A percentile compares a stretch with the other conserved stretches of the same genome.
These are phyloP conservation scores for Mus minutoides DNA, from an alignment of 2,797 vertebrate genomes.

Conservation along the genomic window DNA sequence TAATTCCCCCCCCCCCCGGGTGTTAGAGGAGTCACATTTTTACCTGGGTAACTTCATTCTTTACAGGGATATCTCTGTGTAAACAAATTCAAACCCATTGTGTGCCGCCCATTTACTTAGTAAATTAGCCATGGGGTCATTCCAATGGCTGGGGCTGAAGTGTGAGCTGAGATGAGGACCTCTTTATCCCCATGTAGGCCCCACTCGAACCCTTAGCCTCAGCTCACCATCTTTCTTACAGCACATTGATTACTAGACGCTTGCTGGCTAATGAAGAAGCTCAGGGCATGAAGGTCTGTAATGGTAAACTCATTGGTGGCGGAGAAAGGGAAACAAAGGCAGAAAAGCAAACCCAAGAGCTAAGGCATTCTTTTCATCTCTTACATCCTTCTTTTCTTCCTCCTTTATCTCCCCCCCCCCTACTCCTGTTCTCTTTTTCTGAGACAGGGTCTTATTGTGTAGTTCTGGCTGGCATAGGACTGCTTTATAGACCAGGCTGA, in stretches of 20 bases:
- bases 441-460: neutral
- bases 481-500: neutral
- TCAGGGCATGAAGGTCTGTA: neutral
- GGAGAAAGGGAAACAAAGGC: neutral
- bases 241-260: neutral
- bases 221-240: neutral
- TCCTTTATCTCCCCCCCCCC: neutral
- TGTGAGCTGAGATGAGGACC: neutral
- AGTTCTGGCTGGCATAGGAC: neutral
- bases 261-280: neutral
- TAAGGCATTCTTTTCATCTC: neutral
- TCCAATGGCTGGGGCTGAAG: neutral
- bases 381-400: neutral
- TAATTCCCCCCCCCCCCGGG: neutral
- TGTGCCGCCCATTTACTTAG: neutral
- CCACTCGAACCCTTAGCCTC: neutral
- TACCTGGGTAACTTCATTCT: neutral
- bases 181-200: neutral
- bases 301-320: neutral
- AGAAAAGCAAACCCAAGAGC: neutral
- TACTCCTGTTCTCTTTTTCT: neutral
- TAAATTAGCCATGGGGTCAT: neutral
- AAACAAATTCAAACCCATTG: conserved; percentile 10
- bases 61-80: neutral
- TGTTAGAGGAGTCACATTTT: neutral